Evolutionary conservation across 2,113 vertebrate species (phyloP), one percentile per base, ranked within the genome.

Genomic region (Siphamia tubifer): DNA sequence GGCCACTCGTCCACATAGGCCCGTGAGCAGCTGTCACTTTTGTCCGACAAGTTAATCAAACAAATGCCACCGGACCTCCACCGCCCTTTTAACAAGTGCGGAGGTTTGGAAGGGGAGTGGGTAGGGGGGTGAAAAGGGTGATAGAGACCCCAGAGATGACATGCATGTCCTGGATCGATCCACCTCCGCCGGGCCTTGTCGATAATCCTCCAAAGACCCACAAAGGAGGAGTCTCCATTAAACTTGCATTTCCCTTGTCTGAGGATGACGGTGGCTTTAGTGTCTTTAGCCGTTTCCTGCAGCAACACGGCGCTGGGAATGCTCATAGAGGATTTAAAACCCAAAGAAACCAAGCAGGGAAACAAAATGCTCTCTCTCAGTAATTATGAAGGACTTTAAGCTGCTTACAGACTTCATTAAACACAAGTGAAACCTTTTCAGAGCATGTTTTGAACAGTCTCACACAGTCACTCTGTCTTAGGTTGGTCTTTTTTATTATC

Each of bases 41-140:
- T 98, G 96, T 98, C 94, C 90, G 95, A 94, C 95, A 96, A 98
- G 96, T 99, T 98, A 98, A 99, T 99, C 97, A 99, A 96, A 96
- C 97, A 98, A 98, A 99, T 98, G 96, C 96, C 98, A 99, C 94
- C 96, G 94, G 96, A 97, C 94, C 95, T 93, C 93, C n/a, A n/a
- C n/a, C n/a, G n/a, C 94, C 83, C 90, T 96, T 95, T 94, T 94
- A 94, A 94, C 93, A 74, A 94, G 93, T 27, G 92, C 93, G 90
- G 68, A 74, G 69, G 74, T 53, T 2, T 13, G 11, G 71, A 63
- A 43, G 45, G 57, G 64, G 68, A 44, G 25, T 8, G 56, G 56
- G 61, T 15, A 62, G 78, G 32, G 79, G 66, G 54, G 36, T 21
- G 74, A 62, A 79, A 77, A 74, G 67, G 71, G 70, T 67, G 74